Conservation (phyloP, 1,140 invertebrate species). For the Tigriopus japonicus region DNA sequence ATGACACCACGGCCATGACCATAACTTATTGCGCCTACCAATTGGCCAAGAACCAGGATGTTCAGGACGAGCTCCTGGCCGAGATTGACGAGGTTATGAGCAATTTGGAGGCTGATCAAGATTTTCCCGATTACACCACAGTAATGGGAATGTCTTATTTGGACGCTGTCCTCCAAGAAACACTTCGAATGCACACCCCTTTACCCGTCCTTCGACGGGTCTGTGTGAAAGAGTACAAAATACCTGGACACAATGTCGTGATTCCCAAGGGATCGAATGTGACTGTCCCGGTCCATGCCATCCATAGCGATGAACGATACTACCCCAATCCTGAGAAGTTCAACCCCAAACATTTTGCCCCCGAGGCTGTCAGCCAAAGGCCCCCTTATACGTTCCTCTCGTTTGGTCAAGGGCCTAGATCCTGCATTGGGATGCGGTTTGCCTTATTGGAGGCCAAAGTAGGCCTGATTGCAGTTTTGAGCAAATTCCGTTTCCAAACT, state of each 20-base stretch:
- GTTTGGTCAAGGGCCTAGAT: slow-evolving; percentile 33
- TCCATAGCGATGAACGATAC: slow-evolving; percentile 18
- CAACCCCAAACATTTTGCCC: no score
- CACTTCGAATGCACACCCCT: slow-evolving; percentile 24
- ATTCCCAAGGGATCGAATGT: slow-evolving; percentile 18
- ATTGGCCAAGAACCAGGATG: slow-evolving; percentile 25
- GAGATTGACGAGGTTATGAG: slow-evolving; percentile 20
- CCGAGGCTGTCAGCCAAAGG: no score
- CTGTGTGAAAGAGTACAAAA: slow-evolving; percentile 11
- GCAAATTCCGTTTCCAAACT: slow-evolving; percentile 18
- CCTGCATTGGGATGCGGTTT: slow-evolving; percentile 39
- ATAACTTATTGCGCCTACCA: slow-evolving; percentile 23
- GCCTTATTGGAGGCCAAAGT: slow-evolving; percentile 43
- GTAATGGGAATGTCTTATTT: slow-evolving; percentile 24
- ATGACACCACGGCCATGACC: slow-evolving; percentile 28
- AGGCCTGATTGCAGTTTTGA: slow-evolving; percentile 28
- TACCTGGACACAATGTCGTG: not conserved
- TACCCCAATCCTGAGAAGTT: slow-evolving; percentile 16
- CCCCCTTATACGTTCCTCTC: slow-evolving; percentile 29
- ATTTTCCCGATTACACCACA: slow-evolving; percentile 9
- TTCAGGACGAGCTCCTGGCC: slow-evolving; percentile 27
- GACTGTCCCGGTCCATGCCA: slow-evolving; percentile 17
- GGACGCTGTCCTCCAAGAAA: slow-evolving; percentile 26
- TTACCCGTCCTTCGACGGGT: slow-evolving; percentile 16
- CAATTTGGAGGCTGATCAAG: not conserved